These are phyloP conservation scores for Chloroceryle amazona DNA, from an alignment of 2,797 vertebrate genomes.

Conservation along the genomic window DNA sequence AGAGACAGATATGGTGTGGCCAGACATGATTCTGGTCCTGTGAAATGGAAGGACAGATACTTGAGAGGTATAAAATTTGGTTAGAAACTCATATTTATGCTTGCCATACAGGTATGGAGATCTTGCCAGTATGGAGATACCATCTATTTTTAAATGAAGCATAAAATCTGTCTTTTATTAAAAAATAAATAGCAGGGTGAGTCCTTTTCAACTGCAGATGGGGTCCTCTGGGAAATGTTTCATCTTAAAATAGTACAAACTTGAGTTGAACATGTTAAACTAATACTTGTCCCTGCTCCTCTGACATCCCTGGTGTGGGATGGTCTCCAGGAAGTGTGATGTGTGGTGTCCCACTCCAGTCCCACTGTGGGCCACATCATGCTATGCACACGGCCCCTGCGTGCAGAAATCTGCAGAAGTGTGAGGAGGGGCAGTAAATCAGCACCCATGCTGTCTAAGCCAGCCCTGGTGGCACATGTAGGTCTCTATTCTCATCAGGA, in stretches of 20 bases:
- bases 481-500: neutral
- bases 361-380: neutral
- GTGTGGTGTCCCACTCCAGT: neutral
- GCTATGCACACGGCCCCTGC: fast-evolving
- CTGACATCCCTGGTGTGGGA: neutral
- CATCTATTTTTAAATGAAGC: neutral
- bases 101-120: neutral
- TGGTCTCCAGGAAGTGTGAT: neutral
- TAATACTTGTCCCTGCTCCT: neutral
- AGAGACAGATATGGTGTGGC: neutral
- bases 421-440: neutral
- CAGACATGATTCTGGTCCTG: neutral
- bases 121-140: neutral
- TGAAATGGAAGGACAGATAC: neutral
- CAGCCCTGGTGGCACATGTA: fast-evolving
- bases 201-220: neutral
- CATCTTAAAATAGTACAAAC: neutral
- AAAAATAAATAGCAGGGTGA: neutral
- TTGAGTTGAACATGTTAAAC: neutral
- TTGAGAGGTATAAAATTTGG: neutral
- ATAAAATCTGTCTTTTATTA: neutral
- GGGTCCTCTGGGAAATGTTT: neutral
- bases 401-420: neutral
- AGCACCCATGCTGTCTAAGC: neutral
- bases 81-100: neutral